Evolutionary conservation across 2,113 vertebrate genomes (phyloP), one percentile per base, ranked within the genome.

Genomic region (Eulacestoma nigropectus): DNA sequence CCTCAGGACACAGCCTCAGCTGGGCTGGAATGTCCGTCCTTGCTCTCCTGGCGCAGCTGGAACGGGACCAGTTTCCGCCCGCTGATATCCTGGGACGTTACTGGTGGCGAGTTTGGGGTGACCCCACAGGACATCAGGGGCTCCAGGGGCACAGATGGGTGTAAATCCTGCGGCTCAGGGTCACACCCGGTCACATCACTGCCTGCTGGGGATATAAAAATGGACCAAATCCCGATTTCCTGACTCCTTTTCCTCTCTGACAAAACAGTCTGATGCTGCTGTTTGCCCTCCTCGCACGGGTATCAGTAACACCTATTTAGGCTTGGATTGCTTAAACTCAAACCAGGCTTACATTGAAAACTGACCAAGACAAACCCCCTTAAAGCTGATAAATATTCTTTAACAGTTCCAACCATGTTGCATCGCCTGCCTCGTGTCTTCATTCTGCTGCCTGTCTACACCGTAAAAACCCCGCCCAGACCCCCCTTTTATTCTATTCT

Each of bases 141-240:
- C 52, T 72, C 44, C 55, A 15, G 56, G 47, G 57, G 7, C 19
- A 63, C 10, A 33, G 12, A 13, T 0, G 1, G 0, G 15, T 6
- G 1, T 1, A 4, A 35, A 19, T 39, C 12, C 59, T 17, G 39
- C 5, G 27, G 6, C 18, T 8, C 4, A 30, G 33, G 2, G 13
- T 17, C 57, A 10, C 56, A 3, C 21, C 13, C 2, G 1, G 9
- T 16, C 1, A 7, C 22, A 6, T 4, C 30, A 1, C n/a, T 23
- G 44, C 2, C 0, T 26, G 60, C 6, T 23, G 37, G 30, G 56
- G 35, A 14, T 5, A 15, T 0, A 10, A 9, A 75, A 69, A n/a
- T 4, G 49, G n/a, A 7, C 22, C 41, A 69, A 26, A 89, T 18
- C 42, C 72, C 20, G 6, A 35, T 39, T 53, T 33, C 74, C 44